phyloP scores from a whole-genome alignment of 1,140 invertebrate genomes.

The Pseudomyrmex dendroicus region DNA sequence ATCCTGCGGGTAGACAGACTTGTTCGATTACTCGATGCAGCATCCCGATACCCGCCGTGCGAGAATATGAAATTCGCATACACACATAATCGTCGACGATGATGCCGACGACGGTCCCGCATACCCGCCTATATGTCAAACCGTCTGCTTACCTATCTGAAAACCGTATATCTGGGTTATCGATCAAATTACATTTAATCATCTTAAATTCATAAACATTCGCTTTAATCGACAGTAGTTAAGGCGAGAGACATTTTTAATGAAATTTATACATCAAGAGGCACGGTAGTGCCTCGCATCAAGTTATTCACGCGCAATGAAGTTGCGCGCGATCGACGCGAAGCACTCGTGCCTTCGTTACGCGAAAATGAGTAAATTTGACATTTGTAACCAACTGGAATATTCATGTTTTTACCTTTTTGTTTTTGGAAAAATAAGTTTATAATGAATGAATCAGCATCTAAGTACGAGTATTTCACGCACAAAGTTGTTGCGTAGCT shows the following conservation, averaged over 20 bases:
- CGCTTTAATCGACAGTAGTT: not conserved
- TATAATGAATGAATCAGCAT: no score
- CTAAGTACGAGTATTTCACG: no score
- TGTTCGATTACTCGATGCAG: conserved; percentile 47
- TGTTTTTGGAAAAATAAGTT: no score
- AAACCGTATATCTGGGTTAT: conserved; percentile 15
- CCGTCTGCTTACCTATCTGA: not conserved
- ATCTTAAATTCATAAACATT: not conserved
- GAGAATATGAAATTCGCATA: conserved; percentile 44
- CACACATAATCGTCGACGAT: not conserved
- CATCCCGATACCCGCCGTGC: conserved; percentile 23
- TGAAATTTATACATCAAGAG: not conserved
- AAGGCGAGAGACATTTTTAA: not conserved
- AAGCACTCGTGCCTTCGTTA: no score
- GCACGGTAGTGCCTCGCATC: no score
- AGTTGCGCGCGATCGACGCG: no score
- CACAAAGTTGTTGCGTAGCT: no score
- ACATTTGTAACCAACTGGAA: no score
- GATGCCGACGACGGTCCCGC: not conserved
- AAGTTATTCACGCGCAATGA: no score
- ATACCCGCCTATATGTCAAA: conserved; percentile 11
- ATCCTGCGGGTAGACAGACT: conserved; percentile 67
- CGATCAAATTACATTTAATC: conserved; percentile 41
- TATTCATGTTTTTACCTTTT: no score
- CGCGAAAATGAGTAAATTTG: no score